These are phyloP conservation scores for Synergus itoensis DNA, from an alignment of 2,888 invertebrate genomes.

Conservation along the genomic window DNA sequence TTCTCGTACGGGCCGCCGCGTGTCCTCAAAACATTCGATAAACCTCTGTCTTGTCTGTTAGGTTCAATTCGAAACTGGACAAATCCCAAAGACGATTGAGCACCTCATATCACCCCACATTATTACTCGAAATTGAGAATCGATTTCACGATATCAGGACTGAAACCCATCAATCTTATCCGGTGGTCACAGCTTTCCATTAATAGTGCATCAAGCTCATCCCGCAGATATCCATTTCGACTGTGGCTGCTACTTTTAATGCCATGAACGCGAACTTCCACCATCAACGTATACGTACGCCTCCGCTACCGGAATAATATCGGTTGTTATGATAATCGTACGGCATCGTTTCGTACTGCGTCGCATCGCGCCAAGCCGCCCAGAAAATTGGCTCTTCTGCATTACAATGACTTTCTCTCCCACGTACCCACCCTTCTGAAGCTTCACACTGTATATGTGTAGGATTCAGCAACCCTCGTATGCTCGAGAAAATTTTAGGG, in stretches of 20 bases:
- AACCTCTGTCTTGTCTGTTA: slow-evolving; percentile 34
- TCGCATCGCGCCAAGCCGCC: slow-evolving; percentile 77
- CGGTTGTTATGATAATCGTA: slow-evolving; percentile 78
- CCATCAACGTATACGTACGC: slow-evolving; percentile 46
- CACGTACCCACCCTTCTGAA: slow-evolving; percentile 54
- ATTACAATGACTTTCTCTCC: slow-evolving; percentile 76
- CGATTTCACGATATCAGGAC: slow-evolving; percentile 59
- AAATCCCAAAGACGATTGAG: slow-evolving; percentile 23
- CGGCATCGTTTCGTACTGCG: slow-evolving; percentile 73
- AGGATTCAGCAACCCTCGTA: slow-evolving; percentile 11
- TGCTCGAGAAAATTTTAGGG: background rate
- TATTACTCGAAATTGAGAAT: slow-evolving; percentile 45
- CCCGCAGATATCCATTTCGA: slow-evolving; percentile 57
- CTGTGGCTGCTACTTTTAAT: slow-evolving; percentile 51
- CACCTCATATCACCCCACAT: background rate
- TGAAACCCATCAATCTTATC: slow-evolving; percentile 74
- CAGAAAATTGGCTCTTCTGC: slow-evolving; percentile 78
- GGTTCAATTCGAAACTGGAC: slow-evolving; percentile 54
- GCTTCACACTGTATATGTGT: slow-evolving; percentile 49
- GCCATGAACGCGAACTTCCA: slow-evolving; percentile 42
- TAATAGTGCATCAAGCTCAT: slow-evolving; percentile 75
- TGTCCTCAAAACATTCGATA: slow-evolving; percentile 38
- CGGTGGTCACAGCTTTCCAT: slow-evolving; percentile 70
- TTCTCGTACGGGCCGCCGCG: slow-evolving; percentile 66
- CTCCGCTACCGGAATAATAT: slow-evolving; percentile 72